A percentile compares a stretch with the other conserved stretches of the same genome.
Evolutionary conservation across 2,797 vertebrate species (phyloP).

Genomic region (Heterohyrax brucei): DNA sequence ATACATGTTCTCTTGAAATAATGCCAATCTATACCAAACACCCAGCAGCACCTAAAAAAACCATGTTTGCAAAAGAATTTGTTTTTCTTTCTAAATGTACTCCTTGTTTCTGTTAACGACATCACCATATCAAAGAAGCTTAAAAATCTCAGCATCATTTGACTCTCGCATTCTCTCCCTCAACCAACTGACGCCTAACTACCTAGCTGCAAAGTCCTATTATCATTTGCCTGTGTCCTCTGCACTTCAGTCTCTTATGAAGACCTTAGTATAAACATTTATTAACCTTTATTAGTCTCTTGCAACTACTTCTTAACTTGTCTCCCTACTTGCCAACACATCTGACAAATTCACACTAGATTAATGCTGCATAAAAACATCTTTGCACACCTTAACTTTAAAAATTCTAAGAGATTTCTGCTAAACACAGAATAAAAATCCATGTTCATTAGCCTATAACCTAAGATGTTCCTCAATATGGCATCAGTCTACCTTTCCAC

Average conservation of each 20-base stretch:
- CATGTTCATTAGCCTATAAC: background rate
- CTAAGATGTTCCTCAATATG: slow-evolving; percentile 40
- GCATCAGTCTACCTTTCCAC: slow-evolving; percentile 42
- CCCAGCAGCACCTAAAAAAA: slow-evolving; percentile 3
- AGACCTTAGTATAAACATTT: slow-evolving; percentile 25
- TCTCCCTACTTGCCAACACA: background rate
- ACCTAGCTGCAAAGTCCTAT: slow-evolving; percentile 1
- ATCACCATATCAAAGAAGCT: background rate
- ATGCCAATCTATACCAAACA: background rate
- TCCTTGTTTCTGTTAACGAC: background rate
- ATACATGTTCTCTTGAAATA: slow-evolving; percentile 51
- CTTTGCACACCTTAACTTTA: background rate
- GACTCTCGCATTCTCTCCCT: background rate
- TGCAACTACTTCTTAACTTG: background rate
- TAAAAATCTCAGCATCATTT: slow-evolving; percentile 34
- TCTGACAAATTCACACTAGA: slow-evolving; percentile 22
- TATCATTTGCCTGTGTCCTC: background rate
- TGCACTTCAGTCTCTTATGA: slow-evolving; percentile 13
- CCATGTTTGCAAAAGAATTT: background rate
- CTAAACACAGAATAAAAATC: background rate
- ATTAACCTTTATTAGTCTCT: background rate
- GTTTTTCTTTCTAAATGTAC: background rate
- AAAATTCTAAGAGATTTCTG: slow-evolving; percentile 47
- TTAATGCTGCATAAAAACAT: slow-evolving; percentile 53
- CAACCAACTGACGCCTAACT: background rate